These are phyloP conservation scores for Lates calcarifer DNA, from an alignment of 2,113 vertebrate genomes.

Conservation along the genomic window DNA sequence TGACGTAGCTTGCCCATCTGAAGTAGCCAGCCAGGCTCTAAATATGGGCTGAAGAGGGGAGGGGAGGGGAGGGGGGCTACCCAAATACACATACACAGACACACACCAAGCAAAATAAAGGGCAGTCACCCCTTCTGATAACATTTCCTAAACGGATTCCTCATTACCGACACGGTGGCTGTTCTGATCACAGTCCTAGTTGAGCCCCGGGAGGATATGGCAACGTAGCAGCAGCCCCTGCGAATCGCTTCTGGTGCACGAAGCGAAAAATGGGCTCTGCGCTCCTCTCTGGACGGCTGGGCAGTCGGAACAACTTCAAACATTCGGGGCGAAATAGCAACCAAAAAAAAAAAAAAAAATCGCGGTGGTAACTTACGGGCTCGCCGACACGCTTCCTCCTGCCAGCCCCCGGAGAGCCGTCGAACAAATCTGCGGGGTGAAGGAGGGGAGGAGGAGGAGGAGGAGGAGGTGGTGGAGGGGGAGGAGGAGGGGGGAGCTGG, in stretches of 20 bases:
- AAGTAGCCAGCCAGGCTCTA: conserved; percentile 78
- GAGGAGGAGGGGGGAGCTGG: background rate
- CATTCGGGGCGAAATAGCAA: conserved; percentile 48
- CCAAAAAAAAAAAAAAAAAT: background rate
- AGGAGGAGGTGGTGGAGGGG: background rate
- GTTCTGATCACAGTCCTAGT: conserved; percentile 42
- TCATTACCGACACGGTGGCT: conserved; percentile 50
- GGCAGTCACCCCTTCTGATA: conserved; percentile 53
- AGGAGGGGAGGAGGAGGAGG: background rate
- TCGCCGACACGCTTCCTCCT: conserved; percentile 69
- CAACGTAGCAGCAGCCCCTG: conserved; percentile 65
- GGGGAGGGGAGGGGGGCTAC: conserved; percentile 30
- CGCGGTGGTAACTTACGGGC: conserved; percentile 71
- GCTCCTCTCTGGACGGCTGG: conserved; percentile 59
- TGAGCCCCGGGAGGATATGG: conserved; percentile 41
- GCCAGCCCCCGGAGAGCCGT: conserved; percentile 61
- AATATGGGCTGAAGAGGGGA: conserved; percentile 70
- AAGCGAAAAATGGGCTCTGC: conserved; percentile 71
- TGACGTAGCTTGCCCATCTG: conserved; percentile 78
- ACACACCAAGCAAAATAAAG: conserved; percentile 67
- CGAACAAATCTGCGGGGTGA: conserved; percentile 56
- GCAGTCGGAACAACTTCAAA: conserved; percentile 75
- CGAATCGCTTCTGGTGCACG: conserved; percentile 71
- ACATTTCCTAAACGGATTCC: conserved; percentile 54
- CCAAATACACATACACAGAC: conserved; percentile 43